Evolutionary conservation across 2,797 vertebrate species (phyloP).

Genomic region (Alcedo atthis): DNA sequence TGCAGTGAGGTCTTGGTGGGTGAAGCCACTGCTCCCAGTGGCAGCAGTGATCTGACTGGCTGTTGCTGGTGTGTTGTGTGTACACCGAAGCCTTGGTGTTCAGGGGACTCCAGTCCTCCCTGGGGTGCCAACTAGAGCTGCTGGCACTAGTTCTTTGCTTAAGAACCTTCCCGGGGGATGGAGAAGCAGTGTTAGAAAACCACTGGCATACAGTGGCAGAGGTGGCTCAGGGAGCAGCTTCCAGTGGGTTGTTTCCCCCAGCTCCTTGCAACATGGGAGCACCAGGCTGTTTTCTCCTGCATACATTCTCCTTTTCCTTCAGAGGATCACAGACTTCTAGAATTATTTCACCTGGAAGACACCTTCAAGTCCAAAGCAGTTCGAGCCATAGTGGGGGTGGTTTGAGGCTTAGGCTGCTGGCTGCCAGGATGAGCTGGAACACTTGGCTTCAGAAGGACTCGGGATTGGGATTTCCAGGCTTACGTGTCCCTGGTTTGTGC

Average conservation of each 20-base stretch:
- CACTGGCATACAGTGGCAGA: accelerated
- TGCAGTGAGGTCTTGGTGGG: neutral
- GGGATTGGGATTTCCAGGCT: accelerated
- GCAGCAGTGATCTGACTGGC: neutral
- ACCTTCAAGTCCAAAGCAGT: no score
- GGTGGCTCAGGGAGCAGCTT: neutral
- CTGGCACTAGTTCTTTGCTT: neutral
- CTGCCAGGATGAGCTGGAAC: neutral
- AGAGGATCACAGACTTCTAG: no score
- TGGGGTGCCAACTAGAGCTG: neutral
- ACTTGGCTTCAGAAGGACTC: accelerated
- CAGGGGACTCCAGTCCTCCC: neutral
- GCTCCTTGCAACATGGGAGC: neutral
- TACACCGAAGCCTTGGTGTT: accelerated
- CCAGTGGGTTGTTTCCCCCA: accelerated
- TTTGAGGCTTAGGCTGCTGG: neutral
- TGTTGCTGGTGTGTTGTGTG: neutral
- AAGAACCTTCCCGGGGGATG: neutral
- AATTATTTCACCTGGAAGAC: no score
- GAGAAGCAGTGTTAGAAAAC: neutral
- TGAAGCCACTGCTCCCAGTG: neutral
- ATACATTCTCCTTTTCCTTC: neutral
- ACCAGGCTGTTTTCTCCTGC: accelerated
- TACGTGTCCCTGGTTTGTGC: neutral
- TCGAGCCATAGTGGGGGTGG: accelerated